Conservation (phyloP, 2,888 invertebrate species). For the Nomada lathburiana region DNA sequence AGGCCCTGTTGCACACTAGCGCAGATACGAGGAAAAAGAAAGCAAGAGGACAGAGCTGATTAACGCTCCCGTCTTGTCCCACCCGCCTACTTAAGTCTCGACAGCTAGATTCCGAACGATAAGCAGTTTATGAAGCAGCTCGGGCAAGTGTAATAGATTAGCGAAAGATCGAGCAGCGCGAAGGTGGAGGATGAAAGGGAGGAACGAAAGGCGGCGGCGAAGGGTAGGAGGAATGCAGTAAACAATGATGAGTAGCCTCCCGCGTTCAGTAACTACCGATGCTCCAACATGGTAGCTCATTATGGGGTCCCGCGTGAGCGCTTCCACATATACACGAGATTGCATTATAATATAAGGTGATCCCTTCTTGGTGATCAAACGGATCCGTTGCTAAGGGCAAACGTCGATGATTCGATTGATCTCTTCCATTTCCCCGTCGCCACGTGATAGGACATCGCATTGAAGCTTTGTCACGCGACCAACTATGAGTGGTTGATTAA, state of each 20-base stretch:
- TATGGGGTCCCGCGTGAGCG: slow-evolving; percentile 80
- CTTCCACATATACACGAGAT: slow-evolving; percentile 78
- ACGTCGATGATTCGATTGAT: background rate
- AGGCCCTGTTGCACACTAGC: too few relatives aligned
- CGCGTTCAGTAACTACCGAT: slow-evolving; percentile 74
- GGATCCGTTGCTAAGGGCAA: slow-evolving; percentile 28
- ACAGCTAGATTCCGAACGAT: slow-evolving; percentile 76
- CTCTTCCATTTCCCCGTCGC: background rate
- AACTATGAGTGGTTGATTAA: background rate
- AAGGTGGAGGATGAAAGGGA: slow-evolving; percentile 42
- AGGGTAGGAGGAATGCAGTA: slow-evolving; percentile 63
- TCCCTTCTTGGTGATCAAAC: slow-evolving; percentile 64
- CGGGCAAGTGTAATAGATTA: slow-evolving; percentile 81
- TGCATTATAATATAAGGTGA: slow-evolving; percentile 80
- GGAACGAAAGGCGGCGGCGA: slow-evolving; percentile 50
- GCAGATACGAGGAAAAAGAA: slow-evolving; percentile 13
- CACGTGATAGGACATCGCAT: background rate
- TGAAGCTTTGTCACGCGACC: slow-evolving; percentile 9
- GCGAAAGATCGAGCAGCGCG: slow-evolving; percentile 50
- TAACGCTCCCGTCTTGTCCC: slow-evolving; percentile 77
- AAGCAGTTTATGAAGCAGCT: slow-evolving; percentile 80
- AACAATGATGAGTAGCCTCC: slow-evolving; percentile 80
- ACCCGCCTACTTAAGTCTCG: slow-evolving; percentile 74
- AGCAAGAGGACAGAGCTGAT: slow-evolving; percentile 74
- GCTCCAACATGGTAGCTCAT: slow-evolving; percentile 82